Conservation (phyloP, 1,140 invertebrate genomes). For the Aleiodes sp. region DNA sequence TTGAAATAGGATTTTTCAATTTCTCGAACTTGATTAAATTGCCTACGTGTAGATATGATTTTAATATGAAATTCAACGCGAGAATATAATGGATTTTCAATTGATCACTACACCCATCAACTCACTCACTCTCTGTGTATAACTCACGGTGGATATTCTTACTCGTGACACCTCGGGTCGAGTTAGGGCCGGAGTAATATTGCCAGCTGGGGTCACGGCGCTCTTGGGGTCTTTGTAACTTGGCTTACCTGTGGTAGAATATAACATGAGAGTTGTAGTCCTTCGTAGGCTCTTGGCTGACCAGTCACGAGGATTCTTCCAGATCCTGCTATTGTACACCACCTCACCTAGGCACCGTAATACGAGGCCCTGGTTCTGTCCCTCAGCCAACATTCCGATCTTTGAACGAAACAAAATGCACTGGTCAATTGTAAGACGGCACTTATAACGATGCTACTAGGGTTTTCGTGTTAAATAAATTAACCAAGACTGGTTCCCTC, state of each 20-base stretch:
- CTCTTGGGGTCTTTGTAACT: not conserved
- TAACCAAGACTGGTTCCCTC: no score
- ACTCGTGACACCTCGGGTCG: slow-evolving; percentile 26
- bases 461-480: no score
- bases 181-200: slow-evolving; percentile 29
- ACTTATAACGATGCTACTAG: no score
- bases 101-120: no score
- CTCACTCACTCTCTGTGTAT: not conserved
- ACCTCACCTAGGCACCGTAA: not conserved
- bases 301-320: slow-evolving; percentile 35
- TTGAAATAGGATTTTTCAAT: no score
- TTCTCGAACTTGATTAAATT: no score
- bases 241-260: not conserved
- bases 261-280: slow-evolving; percentile 10
- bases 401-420: no score
- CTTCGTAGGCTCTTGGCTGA: slow-evolving; percentile 23
- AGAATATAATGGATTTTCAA: no score
- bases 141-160: not conserved
- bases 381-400: not conserved
- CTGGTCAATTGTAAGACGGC: no score
- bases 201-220: slow-evolving; percentile 29
- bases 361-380: slow-evolving; percentile 23
- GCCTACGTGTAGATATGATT: no score
- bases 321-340: slow-evolving; percentile 33
- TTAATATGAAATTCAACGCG: no score